Evolutionary conservation across 2,113 vertebrate species (phyloP).

Genomic region (Prolemur simus): DNA sequence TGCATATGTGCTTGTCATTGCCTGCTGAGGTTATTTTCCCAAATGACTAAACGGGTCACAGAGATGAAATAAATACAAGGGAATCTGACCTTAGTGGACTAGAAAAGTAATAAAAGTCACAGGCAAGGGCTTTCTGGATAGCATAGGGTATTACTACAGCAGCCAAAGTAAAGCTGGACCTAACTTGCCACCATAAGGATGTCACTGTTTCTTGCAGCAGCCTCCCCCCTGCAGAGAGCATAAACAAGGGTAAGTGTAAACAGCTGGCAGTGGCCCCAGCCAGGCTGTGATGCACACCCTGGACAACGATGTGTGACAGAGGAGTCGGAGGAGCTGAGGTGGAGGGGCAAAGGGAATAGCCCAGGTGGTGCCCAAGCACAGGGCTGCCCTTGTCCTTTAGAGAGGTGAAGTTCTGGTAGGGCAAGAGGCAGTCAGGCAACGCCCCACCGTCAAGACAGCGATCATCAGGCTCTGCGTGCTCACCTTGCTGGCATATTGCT

Average conservation of each 20-base stretch:
- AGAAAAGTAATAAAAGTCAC: conserved; percentile 13
- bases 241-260: background rate
- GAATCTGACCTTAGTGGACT: background rate
- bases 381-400: background rate
- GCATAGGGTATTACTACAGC: background rate
- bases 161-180: background rate
- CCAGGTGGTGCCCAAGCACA: background rate
- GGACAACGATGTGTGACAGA: background rate
- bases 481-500: conserved; percentile 85
- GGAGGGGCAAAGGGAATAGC: background rate
- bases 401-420: background rate
- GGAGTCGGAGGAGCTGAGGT: background rate
- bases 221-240: background rate
- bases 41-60: background rate
- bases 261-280: background rate
- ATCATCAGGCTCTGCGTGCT: background rate
- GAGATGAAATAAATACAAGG: conserved; percentile 22
- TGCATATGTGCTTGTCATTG: background rate
- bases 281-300: background rate
- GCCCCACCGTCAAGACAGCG: too few species aligned
- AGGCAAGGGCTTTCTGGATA: background rate
- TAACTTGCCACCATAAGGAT: background rate
- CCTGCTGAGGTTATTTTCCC: conserved; percentile 8
- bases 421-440: background rate
- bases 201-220: background rate